Base-by-base conservation (phyloP, 2,797 vertebrate species). In the Octomys mimax region DNA sequence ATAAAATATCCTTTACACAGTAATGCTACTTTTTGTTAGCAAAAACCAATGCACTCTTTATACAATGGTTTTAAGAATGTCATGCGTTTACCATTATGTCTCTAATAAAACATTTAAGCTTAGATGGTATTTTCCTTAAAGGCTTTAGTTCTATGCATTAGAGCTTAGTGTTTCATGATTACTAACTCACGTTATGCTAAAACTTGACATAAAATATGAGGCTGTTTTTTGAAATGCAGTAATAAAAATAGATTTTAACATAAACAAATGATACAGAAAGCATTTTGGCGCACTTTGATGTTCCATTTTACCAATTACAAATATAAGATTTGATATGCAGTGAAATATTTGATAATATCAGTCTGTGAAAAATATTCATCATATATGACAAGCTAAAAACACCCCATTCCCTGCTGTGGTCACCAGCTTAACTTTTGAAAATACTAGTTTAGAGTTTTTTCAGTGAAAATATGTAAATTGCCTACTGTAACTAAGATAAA, bases 401-500 rank as follows among this genome's bases (percentile, higher is more conserved):
- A 39, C 2, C 54, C 18, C 42, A 83, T 52, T 95, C 95, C 33
- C 80, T 80, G n/a, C 26, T 68, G 8, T 83, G 54, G 68, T 82
- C 11, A 54, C 5, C 18, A 68, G 68, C 31, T 86, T 89, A 89
- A 83, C 42, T 92, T 96, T 61, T 61, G 42, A 91, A 91, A 94
- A 80, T 75, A 82, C n/a, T 86, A 54, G 77, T 68, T 92, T 95
- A 22, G 2, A n/a, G 88, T 87, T 86, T 91, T 64, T 89, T 92
- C n/a, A 97, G 68, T 36, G 75, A 64, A 33, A 22, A 26, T 90
- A 80, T 79, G 52, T 42, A 87, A 87, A 77, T 87, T 85, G 0
- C 0, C 22, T 87, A 18, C 77, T 91, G 18, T 95, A 91, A 94
- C 96, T 97, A 87, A 95, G 82, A 89, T 57, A 71, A 18, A 70